Evolutionary conservation across 1,140 invertebrate genomes (phyloP).

Genomic region (Rhyzopertha dominica): DNA sequence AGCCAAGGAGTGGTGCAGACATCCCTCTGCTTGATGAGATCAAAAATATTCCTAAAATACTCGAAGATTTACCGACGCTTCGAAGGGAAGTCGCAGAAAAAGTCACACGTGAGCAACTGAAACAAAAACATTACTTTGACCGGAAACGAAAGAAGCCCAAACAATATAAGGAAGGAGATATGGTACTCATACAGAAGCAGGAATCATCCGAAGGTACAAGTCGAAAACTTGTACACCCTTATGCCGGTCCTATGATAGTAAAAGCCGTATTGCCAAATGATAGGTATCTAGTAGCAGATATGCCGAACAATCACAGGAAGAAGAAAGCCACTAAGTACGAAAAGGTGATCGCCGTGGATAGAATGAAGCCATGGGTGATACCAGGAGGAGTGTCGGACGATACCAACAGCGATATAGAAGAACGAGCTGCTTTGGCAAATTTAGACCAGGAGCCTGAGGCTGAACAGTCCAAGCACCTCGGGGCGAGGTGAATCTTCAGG

Average conservation of each 20-base stretch:
- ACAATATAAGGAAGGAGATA: background rate
- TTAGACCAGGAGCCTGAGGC: background rate
- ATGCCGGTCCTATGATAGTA: conserved; percentile 11
- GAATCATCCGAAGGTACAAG: conserved; percentile 1
- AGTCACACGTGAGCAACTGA: too few relatives aligned
- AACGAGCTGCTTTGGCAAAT: conserved; percentile 2
- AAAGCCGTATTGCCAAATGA: conserved; percentile 3
- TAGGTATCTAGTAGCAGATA: background rate
- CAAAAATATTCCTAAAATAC: too few relatives aligned
- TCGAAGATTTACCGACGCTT: too few relatives aligned
- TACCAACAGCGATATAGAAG: conserved; percentile 4
- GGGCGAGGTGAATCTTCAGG: conserved; percentile 5
- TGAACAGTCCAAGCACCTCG: background rate
- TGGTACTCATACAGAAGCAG: conserved; percentile 1
- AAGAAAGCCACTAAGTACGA: conserved; percentile 1
- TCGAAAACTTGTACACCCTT: conserved; percentile 4
- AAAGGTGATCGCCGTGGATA: conserved; percentile 5
- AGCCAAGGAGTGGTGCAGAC: too few relatives aligned
- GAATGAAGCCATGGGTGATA: conserved; percentile 4
- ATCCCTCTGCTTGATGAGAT: too few relatives aligned
- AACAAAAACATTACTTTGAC: too few relatives aligned
- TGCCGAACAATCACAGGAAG: too few relatives aligned
- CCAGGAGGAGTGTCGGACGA: background rate
- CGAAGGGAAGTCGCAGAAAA: too few relatives aligned
- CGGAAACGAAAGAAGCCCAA: background rate